Base-by-base conservation (phyloP, 2,888 invertebrate species). In the Yponomeuta evonymella region DNA sequence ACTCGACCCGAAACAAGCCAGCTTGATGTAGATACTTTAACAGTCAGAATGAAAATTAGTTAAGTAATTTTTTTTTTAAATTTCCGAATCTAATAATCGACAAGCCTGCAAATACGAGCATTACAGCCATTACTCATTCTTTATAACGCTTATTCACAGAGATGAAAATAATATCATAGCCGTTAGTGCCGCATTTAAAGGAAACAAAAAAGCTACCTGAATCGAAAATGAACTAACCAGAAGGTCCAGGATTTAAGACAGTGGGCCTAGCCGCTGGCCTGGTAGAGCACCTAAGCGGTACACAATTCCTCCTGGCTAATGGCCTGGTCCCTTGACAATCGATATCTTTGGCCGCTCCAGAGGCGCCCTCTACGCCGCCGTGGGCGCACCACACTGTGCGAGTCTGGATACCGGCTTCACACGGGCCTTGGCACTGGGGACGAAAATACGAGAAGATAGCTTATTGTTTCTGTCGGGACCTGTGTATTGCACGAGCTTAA, bases 301-400 rank as follows among this genome's bases (percentile, higher is more conserved):
- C 88, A 71, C 92, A 88, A 33, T 88, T 75, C 48, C 84, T 80
- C 29, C 84, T 78, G 74, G 92, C 94, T 0, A 89, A 78, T 0
- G 93, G 88, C 1, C 94, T 87, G 71, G 88, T 81, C 4, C 93
- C 91, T 1, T 87, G 83, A 72, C 90, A 90, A 74, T 93, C 94
- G 0, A 79, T 58, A 73, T 90, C 91, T 0, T 87, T 79, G 70
- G 91, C 78, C 0, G 88, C 87, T 51, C 93, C 79, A 0, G 75
- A 76, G 4, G 90, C 85, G 6, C 88, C 87, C 29, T 82, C 89
- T 29, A 75, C 81, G 1, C 90, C 86, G 62, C 87, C 91, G 66
- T 92, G 90, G 0, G 93, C 85, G 74, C 94, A 92, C 86, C 94
- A 94, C 36, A 93, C 89, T 8, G 93, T 87, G 3, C 94, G 93